Conservation (phyloP, 2,797 vertebrate genomes). For the Lophotriccus pileatus region DNA sequence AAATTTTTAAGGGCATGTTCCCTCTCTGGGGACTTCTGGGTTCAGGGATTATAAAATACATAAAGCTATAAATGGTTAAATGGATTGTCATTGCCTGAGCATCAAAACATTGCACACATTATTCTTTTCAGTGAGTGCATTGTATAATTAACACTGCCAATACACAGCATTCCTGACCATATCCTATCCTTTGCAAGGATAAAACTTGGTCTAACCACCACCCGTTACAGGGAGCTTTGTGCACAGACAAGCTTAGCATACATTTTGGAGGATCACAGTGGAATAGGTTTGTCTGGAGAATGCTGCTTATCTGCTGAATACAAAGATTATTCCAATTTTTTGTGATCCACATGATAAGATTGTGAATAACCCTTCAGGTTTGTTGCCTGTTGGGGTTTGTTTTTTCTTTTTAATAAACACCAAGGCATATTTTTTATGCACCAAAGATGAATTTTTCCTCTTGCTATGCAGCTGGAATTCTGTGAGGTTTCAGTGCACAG, state of each 20-base stretch:
- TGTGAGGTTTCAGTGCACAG: not conserved
- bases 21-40: not conserved
- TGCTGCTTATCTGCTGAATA: not conserved
- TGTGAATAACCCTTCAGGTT: not conserved
- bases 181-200: not conserved
- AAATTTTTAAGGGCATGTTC: not conserved
- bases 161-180: not conserved
- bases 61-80: conserved; percentile 7
- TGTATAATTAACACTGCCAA: not conserved
- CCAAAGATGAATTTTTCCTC: not conserved
- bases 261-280: not conserved
- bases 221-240: not conserved
- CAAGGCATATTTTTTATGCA: not conserved
- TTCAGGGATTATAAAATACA: not conserved
- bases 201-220: not conserved
- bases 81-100: not conserved
- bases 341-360: not conserved
- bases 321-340: not conserved
- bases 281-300: not conserved
- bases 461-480: conserved; percentile 12
- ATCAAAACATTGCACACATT: not conserved
- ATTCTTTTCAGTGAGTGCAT: not conserved
- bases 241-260: not conserved
- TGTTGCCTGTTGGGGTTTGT: not conserved
- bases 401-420: not conserved